A percentile compares a stretch with the other conserved stretches of the same genome.
These are phyloP conservation scores for Gisinianus flammeolus DNA, from an alignment of 2,888 invertebrate species.

Conservation along the genomic window DNA sequence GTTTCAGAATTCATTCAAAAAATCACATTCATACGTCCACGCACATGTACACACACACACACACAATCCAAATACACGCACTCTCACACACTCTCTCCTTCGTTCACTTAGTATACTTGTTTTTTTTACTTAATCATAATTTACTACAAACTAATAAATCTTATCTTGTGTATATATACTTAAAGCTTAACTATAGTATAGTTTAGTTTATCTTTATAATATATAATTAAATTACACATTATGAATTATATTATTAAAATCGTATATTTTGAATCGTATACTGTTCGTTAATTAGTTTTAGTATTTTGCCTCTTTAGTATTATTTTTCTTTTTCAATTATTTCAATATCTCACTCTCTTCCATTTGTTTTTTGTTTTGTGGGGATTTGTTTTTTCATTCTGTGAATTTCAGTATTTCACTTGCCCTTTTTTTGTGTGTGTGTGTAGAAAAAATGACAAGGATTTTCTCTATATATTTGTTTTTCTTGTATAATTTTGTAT, in stretches of 20 bases:
- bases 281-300: constrained; percentile 52
- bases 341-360: not conserved
- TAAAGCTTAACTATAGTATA: not conserved
- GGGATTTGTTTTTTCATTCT: too few species aligned
- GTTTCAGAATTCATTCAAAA: too few species aligned
- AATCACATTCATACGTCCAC: too few species aligned
- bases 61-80: too few species aligned
- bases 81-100: too few species aligned
- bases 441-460: not conserved
- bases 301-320: constrained; percentile 25
- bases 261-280: constrained; percentile 57
- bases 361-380: not conserved
- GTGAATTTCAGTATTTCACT: not conserved
- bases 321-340: constrained; percentile 12
- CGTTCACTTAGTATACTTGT: not conserved
- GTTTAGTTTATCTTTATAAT: not conserved
- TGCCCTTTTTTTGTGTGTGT: not conserved
- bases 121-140: not conserved
- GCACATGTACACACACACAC: too few species aligned
- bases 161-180: not conserved
- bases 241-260: constrained; percentile 51
- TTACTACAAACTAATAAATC: constrained; percentile 8
- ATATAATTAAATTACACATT: constrained; percentile 29
- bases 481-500: not conserved
- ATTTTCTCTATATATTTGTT: not conserved